Base-by-base conservation (phyloP, 2,113 vertebrate genomes). In the Macaca mulatta region DNA sequence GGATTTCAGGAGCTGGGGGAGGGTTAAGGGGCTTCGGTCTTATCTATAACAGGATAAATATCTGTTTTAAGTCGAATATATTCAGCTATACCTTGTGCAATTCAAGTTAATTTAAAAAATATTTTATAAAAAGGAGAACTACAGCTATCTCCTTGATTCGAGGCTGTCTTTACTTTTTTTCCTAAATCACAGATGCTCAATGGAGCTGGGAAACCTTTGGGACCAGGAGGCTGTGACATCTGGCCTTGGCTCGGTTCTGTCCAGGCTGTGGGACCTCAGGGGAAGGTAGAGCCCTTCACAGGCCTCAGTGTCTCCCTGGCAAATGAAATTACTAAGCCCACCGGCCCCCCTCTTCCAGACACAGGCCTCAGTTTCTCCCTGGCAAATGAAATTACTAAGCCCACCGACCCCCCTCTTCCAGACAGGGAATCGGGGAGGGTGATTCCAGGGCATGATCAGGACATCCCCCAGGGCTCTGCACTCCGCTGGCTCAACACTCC, bases 51-150 rank as follows among this genome's bases (percentile, higher is more conserved):
- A 8, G 22, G 40, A 25, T 40, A 30, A 85, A 57, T 35, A 32
- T 35, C 84, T 55, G 35, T 32, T 30, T 55, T 27, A 93, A 92
- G 22, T 50, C 90, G 43, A 89, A 93, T 38, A 18, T 25, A 57
- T 43, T 45, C 70, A 30, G 90, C 27, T 50, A 20, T n/a, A 64
- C 57, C 52, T n/a, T 11, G 35, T 40, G 11, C 70, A 2, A 43
- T 87, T 93, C 75, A 57, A 72, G 78, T 70, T 45, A 70, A 40
- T 9, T 38, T 95, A 35, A 10, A 0, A 69, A 75, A 81, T 6
- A n/a, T 38, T 74, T 75, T 74, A 40, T 67, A 74, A 35, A 88
- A 55, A 48, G 74, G 52, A 40, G 52, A 55, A 9, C 18, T 2
- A 11, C 30, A 17, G 22, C 43, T 22, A 3, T 14, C 77, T 67